Evolutionary conservation across 2,113 vertebrate genomes (phyloP).

Genomic region (Trochalopteron elliotii): DNA sequence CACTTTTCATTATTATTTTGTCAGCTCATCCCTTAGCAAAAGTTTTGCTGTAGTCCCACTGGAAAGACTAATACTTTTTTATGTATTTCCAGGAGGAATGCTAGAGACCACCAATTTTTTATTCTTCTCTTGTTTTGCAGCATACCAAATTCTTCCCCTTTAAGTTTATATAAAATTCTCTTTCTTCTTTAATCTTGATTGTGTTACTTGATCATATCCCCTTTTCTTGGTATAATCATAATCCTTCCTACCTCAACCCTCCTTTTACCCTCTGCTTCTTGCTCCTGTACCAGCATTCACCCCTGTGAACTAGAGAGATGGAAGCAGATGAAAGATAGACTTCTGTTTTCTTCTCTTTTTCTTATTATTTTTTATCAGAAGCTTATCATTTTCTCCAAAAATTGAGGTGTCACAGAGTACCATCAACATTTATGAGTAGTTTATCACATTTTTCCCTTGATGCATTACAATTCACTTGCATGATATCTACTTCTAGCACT

Average conservation of each 20-base stretch:
- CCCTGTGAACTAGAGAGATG: background rate
- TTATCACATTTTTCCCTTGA: background rate
- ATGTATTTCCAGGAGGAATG: background rate
- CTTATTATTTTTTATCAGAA: constrained; percentile 9
- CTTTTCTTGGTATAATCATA: background rate
- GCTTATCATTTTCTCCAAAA: background rate
- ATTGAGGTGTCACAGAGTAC: background rate
- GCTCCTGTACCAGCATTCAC: background rate
- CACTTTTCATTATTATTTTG: background rate
- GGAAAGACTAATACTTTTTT: background rate
- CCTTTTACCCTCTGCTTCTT: background rate
- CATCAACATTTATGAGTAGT: background rate
- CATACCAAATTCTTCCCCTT: background rate
- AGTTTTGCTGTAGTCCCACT: background rate
- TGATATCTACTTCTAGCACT: background rate
- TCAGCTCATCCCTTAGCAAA: background rate
- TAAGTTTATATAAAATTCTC: background rate
- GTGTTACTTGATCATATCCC: background rate
- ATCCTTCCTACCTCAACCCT: background rate
- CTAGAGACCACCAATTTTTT: background rate
- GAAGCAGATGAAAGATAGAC: constrained; percentile 11
- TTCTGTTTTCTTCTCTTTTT: background rate
- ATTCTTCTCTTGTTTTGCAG: background rate
- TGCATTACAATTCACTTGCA: background rate
- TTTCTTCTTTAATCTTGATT: background rate